Percentiles rank a stretch among this genome's conserved stretches.
Evolutionary conservation across 2,113 vertebrate species (phyloP).

Genomic region (Burhinus oedicnemus): DNA sequence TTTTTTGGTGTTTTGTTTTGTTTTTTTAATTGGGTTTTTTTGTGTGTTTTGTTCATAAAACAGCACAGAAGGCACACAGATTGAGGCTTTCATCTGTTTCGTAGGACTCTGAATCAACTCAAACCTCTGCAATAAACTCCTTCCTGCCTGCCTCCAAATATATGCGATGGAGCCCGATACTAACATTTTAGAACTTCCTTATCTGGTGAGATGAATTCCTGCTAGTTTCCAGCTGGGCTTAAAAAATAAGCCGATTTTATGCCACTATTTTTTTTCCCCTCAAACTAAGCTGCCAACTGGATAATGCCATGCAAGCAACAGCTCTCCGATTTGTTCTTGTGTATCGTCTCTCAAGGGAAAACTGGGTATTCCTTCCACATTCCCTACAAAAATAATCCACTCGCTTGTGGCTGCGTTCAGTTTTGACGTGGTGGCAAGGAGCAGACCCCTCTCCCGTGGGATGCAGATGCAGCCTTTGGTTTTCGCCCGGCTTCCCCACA

Average conservation of each 20-base stretch:
- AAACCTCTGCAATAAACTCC: background rate
- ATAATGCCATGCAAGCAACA: background rate
- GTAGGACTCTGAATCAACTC: background rate
- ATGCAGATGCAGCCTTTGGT: background rate
- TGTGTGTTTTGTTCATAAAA: background rate
- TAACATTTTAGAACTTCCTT: background rate
- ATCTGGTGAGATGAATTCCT: background rate
- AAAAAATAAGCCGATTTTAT: slow-evolving; percentile 43
- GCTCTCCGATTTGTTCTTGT: background rate
- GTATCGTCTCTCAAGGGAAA: background rate
- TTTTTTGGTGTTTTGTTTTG: background rate
- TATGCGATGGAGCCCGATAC: background rate
- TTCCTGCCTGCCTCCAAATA: background rate
- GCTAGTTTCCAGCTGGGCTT: background rate
- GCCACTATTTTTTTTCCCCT: background rate
- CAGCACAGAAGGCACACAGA: background rate
- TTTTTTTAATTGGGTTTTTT: background rate
- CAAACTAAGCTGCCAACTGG: slow-evolving; percentile 8
- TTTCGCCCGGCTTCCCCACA: too few relatives aligned
- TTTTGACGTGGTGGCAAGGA: fast-evolving
- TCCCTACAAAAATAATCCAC: background rate
- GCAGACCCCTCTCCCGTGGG: background rate
- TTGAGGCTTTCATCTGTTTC: background rate
- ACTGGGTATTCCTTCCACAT: background rate
- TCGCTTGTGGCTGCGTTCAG: background rate